Conservation (phyloP, 2,888 invertebrate species). For the Scaptomyza polygonia region DNA sequence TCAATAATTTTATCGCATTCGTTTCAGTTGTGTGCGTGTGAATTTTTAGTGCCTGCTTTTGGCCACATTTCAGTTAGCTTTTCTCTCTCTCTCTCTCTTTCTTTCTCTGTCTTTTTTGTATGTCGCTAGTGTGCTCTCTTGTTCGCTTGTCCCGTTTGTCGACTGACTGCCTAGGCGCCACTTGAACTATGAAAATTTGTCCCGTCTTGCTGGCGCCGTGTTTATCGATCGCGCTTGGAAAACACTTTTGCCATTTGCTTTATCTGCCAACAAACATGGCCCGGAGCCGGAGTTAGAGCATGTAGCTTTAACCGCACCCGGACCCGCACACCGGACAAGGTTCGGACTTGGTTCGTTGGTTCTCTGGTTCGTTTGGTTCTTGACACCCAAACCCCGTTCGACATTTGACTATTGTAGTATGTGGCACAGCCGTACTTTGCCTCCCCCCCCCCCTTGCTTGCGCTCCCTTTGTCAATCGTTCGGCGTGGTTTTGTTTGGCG, state of each 20-base stretch:
- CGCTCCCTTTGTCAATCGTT: constrained; percentile 4
- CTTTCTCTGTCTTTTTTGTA: too few species aligned
- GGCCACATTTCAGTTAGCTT: constrained; percentile 65
- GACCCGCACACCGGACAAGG: constrained; percentile 46
- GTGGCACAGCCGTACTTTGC: constrained; percentile 9
- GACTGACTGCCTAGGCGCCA: constrained; percentile 76
- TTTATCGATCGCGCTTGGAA: constrained; percentile 80
- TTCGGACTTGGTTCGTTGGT: constrained; percentile 63
- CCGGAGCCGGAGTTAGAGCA: constrained; percentile 26
- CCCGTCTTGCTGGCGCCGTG: constrained; percentile 81
- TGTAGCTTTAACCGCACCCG: constrained; percentile 10
- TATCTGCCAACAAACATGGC: constrained; percentile 75
- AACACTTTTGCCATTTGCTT: constrained; percentile 78
- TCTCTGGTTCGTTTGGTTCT: constrained; percentile 44
- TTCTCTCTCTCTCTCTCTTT: not conserved
- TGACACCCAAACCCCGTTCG: constrained; percentile 27
- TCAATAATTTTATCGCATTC: constrained; percentile 79
- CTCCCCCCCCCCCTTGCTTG: too few species aligned
- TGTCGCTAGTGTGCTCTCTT: not conserved
- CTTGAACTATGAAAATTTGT: constrained; percentile 82
- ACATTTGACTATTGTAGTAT: constrained; percentile 55
- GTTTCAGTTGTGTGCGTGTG: constrained; percentile 57
- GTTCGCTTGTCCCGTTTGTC: constrained; percentile 9
- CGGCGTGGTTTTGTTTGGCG: constrained; percentile 55
- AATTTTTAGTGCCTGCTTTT: constrained; percentile 75